Conservation (phyloP, 1,140 invertebrate species). For the Myzus persicae region DNA sequence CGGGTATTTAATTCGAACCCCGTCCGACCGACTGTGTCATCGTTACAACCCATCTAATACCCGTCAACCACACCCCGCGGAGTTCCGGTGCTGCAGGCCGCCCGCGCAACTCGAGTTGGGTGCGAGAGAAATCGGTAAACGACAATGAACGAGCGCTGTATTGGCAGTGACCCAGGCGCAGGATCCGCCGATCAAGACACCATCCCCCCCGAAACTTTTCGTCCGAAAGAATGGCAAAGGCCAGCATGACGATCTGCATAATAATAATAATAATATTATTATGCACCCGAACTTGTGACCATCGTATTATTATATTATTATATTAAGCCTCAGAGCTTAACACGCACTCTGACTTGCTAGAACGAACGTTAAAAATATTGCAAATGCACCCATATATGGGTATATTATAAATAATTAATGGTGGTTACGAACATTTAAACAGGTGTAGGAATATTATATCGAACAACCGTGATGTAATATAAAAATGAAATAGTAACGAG, state of each 20-base stretch:
- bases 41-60: conserved; percentile 15
- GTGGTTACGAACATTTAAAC: neutral
- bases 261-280: neutral
- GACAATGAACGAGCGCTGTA: neutral
- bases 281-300: neutral
- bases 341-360: too few relatives aligned
- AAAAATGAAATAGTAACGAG: too few relatives aligned
- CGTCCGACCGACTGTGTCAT: conserved; percentile 7
- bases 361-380: too few relatives aligned
- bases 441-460: neutral
- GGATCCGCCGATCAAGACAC: neutral
- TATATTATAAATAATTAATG: too few relatives aligned
- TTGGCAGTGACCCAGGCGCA: neutral
- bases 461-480: too few relatives aligned
- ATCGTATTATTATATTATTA: too few relatives aligned
- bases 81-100: neutral
- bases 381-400: too few relatives aligned
- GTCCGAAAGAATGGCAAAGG: neutral
- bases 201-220: neutral
- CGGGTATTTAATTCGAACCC: neutral
- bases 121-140: neutral
- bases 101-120: neutral
- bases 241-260: neutral
- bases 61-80: conserved; percentile 16
- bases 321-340: too few relatives aligned